Evolutionary conservation across 2,888 invertebrate species (phyloP).

Genomic region (Ectropis crepuscularia): DNA sequence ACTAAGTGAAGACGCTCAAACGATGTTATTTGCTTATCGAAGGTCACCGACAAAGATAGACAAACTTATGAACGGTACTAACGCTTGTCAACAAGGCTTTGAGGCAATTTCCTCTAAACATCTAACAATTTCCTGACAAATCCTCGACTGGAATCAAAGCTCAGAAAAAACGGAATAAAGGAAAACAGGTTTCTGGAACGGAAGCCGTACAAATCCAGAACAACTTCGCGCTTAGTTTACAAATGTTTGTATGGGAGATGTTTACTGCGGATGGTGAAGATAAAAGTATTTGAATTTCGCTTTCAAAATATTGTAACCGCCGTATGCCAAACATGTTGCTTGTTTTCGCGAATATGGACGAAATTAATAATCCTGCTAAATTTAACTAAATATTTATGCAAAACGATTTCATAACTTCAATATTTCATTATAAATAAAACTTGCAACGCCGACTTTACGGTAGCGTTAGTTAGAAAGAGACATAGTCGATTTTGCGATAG

Average conservation of each 20-base stretch:
- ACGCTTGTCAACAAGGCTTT: constrained; percentile 57
- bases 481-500: too few species aligned
- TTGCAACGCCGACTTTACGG: too few species aligned
- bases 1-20: too few species aligned
- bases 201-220: constrained; percentile 30
- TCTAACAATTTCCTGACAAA: constrained; percentile 63
- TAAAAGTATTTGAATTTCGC: background rate
- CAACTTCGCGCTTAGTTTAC: constrained; percentile 31
- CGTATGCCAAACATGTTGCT: too few species aligned
- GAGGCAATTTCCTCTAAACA: constrained; percentile 62
- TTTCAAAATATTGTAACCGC: too few species aligned
- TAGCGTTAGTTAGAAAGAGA: too few species aligned
- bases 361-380: too few species aligned
- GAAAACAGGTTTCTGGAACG: constrained; percentile 39
- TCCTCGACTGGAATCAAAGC: constrained; percentile 54
- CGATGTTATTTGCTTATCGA: constrained; percentile 5
- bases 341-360: too few species aligned
- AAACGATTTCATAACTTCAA: too few species aligned
- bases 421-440: too few species aligned
- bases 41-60: constrained; percentile 17
- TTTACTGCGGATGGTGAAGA: background rate
- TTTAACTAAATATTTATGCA: too few species aligned
- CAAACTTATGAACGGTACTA: constrained; percentile 41
- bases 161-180: constrained; percentile 44
- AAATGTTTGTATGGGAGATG: constrained; percentile 16